Percentiles rank a stretch among this genome's conserved stretches.
phyloP scores from a whole-genome alignment of 2,113 vertebrate species.

The Climacteris rufus region DNA sequence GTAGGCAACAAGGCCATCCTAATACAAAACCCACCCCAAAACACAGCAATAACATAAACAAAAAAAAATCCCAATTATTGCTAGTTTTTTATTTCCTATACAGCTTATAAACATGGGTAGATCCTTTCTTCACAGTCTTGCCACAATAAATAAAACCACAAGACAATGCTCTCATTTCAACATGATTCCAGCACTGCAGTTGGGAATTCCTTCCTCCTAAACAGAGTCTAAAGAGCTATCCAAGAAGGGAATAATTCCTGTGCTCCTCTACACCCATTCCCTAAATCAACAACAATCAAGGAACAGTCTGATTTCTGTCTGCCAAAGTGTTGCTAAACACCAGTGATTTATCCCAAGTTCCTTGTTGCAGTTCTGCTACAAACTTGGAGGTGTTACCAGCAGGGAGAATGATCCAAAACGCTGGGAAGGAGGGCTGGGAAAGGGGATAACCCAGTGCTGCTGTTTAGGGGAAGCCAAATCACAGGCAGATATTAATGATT shows the following conservation, averaged over 20 bases:
- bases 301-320: neutral
- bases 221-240: neutral
- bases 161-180: neutral
- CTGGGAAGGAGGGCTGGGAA: neutral
- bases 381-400: neutral
- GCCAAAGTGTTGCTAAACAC: neutral
- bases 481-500: neutral
- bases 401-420: neutral
- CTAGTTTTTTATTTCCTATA: neutral
- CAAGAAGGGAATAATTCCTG: neutral
- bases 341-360: neutral
- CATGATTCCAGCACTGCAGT: neutral
- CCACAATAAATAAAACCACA: constrained; percentile 3
- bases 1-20: neutral
- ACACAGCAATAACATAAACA: neutral
- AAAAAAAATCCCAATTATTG: neutral
- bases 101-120: neutral
- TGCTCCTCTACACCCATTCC: neutral
- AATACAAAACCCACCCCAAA: neutral
- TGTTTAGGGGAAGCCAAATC: neutral
- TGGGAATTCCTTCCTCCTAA: neutral
- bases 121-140: neutral
- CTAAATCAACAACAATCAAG: neutral
- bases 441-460: neutral
- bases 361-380: neutral